phyloP scores from a whole-genome alignment of 2,797 vertebrate genomes.

The Kryptopterus vitreolus region DNA sequence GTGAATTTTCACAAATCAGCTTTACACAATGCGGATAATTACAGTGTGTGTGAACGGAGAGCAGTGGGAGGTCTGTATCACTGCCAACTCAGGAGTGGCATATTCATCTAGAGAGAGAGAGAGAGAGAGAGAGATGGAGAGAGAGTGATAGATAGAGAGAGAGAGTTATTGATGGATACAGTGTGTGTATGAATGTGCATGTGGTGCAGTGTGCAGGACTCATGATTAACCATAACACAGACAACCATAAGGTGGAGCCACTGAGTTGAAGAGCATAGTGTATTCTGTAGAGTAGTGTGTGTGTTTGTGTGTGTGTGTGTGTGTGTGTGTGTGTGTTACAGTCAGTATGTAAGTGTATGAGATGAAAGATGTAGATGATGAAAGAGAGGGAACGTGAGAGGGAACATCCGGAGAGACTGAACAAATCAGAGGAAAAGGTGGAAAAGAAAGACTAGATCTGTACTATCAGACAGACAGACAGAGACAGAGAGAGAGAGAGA shows the following conservation, averaged over 20 bases:
- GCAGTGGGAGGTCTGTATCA: too few relatives aligned
- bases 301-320: slow-evolving; percentile 6
- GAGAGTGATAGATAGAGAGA: too few relatives aligned
- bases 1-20: too few relatives aligned
- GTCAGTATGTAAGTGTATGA: slow-evolving; percentile 9
- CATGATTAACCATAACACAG: too few relatives aligned
- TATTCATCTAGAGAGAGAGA: too few relatives aligned
- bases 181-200: too few relatives aligned
- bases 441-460: neutral
- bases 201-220: too few relatives aligned
- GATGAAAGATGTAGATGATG: slow-evolving; percentile 8
- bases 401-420: neutral
- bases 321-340: neutral
- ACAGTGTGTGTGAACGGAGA: too few relatives aligned
- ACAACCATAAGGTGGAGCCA: neutral
- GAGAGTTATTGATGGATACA: too few relatives aligned
- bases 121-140: too few relatives aligned
- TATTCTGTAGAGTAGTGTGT: neutral
- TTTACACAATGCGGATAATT: too few relatives aligned
- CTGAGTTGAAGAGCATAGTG: neutral
- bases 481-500: neutral
- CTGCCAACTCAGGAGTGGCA: too few relatives aligned
- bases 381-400: neutral
- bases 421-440: neutral
- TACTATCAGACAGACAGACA: neutral